Evolutionary conservation across 2,797 vertebrate genomes (phyloP).

Genomic region (Holocentrus rufus): DNA sequence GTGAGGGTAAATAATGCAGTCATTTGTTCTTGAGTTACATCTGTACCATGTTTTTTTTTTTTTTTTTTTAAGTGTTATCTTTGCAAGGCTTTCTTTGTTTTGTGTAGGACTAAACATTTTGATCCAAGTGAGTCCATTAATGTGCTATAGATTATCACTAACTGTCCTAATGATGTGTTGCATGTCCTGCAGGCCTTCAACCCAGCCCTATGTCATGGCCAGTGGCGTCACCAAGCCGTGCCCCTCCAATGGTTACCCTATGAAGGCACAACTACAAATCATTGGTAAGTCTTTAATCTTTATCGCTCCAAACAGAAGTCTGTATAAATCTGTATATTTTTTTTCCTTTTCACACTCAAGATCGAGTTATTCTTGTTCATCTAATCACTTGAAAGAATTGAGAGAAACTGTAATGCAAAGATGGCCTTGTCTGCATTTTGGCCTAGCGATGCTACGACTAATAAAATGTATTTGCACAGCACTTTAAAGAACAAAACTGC

Average conservation of each 20-base stretch:
- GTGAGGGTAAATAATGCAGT: neutral
- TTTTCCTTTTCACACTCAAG: neutral
- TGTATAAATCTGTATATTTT: neutral
- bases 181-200: conserved; percentile 78
- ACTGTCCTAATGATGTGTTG: conserved; percentile 40
- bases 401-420: too few species aligned
- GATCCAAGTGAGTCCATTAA: conserved; percentile 4
- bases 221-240: conserved; percentile 83
- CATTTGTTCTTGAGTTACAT: neutral
- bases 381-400: too few species aligned
- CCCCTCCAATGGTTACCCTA: conserved; percentile 87
- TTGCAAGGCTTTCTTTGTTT: neutral
- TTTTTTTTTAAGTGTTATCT: neutral
- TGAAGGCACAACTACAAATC: conserved; percentile 98
- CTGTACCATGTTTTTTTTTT: neutral
- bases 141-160: conserved; percentile 1
- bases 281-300: conserved; percentile 83
- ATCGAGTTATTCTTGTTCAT: too few species aligned
- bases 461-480: too few species aligned
- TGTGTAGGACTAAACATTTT: neutral
- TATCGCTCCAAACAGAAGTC: neutral
- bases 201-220: conserved; percentile 89
- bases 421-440: too few species aligned
- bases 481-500: too few species aligned
- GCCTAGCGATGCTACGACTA: too few species aligned